Conservation (phyloP, 2,113 vertebrate genomes). For the Phaetusa simplex region DNA sequence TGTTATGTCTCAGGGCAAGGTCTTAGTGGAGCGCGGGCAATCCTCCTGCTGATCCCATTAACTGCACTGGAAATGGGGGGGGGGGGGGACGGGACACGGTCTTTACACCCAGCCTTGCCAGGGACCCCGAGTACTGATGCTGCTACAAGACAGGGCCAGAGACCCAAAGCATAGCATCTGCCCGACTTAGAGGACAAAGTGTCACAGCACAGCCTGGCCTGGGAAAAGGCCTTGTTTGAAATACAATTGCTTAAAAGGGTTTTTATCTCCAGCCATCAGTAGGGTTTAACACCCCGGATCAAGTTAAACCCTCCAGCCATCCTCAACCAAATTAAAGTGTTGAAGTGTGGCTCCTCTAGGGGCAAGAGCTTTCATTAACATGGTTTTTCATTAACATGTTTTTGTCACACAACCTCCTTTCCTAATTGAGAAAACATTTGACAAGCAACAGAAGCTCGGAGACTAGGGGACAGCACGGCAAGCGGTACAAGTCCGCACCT, state of each 20-base stretch:
- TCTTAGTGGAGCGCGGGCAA: background rate
- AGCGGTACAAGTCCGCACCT: background rate
- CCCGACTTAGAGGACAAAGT: background rate
- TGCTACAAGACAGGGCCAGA: background rate
- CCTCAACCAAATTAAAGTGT: background rate
- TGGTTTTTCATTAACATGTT: conserved; percentile 19
- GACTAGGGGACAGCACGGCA: background rate
- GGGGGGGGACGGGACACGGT: background rate
- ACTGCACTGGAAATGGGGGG: background rate
- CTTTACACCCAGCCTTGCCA: background rate
- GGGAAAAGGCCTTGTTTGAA: background rate
- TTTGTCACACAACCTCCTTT: background rate
- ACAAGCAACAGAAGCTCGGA: background rate
- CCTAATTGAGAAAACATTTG: background rate
- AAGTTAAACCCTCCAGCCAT: background rate
- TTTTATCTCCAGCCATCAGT: conserved; percentile 13
- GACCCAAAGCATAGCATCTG: background rate
- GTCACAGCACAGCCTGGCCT: background rate
- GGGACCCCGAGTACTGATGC: accelerated
- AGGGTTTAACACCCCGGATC: background rate
- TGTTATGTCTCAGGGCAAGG: background rate
- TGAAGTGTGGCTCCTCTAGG: background rate
- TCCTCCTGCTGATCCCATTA: background rate
- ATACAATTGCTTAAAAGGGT: background rate
- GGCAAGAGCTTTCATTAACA: conserved; percentile 18